Conservation (phyloP, 2,113 vertebrate genomes). For the Abramis brama region DNA sequence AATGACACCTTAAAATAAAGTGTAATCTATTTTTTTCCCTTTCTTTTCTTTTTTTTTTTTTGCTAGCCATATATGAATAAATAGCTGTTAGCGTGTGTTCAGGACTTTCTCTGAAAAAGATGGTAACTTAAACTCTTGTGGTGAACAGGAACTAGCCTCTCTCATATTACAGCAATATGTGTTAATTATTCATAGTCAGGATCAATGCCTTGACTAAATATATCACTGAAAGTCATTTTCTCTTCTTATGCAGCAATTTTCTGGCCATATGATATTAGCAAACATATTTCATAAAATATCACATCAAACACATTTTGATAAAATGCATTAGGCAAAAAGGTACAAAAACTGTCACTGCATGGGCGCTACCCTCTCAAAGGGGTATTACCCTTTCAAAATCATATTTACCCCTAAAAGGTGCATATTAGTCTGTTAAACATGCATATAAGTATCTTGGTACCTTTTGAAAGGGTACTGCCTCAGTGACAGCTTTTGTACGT, state of each 20-base stretch:
- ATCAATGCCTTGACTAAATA: conserved; percentile 25
- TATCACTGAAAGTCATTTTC: conserved; percentile 11
- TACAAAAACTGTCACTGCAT: no score
- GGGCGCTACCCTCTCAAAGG: no score
- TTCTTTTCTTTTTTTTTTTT: not conserved
- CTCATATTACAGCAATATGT: conserved; percentile 39
- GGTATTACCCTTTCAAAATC: no score
- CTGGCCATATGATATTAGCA: not conserved
- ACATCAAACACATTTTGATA: not conserved
- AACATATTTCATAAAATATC: not conserved
- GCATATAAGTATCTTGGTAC: no score
- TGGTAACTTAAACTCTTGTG: not conserved
- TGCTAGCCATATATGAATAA: not conserved
- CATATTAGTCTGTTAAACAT: no score
- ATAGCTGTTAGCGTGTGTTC: not conserved
- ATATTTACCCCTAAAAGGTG: no score
- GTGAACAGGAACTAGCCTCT: conserved; percentile 30
- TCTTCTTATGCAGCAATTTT: not conserved
- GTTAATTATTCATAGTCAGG: conserved; percentile 17
- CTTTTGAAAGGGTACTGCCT: no score
- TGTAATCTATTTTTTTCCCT: no score
- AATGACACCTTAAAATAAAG: no score
- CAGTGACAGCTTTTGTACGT: no score
- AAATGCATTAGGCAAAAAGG: not conserved
- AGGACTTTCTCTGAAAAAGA: conserved; percentile 7